Percentiles rank a stretch among this genome's conserved stretches.
Evolutionary conservation across 2,113 vertebrate species (phyloP).

Genomic region (Pseudonaja textilis): DNA sequence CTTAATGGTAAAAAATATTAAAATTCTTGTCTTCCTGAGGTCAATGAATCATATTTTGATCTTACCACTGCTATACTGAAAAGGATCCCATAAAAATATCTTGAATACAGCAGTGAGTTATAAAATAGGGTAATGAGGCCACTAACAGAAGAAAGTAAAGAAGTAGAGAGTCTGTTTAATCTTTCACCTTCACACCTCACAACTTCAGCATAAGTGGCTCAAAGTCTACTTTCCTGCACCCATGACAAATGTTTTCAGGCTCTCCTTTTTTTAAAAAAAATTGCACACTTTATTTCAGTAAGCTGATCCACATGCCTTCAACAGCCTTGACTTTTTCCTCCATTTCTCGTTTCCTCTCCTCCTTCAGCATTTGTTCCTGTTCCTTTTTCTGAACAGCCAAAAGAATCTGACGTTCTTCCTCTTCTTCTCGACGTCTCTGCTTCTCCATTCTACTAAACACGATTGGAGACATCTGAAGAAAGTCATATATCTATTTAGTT

Average conservation of each 20-base stretch:
- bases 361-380: slow-evolving; percentile 87
- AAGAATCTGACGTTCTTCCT: slow-evolving; percentile 86
- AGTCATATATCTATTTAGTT: not conserved
- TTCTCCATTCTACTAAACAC: slow-evolving; percentile 73
- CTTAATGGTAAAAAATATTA: not conserved
- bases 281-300: not conserved
- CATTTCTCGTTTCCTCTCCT: slow-evolving; percentile 87
- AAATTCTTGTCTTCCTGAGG: not conserved
- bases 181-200: not conserved
- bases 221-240: not conserved
- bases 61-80: not conserved
- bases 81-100: not conserved
- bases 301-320: slow-evolving; percentile 73
- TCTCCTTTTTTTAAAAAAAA: not conserved
- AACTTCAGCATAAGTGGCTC: not conserved
- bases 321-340: slow-evolving; percentile 91
- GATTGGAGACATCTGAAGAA: slow-evolving; percentile 70
- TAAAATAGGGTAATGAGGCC: not conserved
- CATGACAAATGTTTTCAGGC: not conserved
- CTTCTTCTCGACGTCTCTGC: slow-evolving; percentile 85
- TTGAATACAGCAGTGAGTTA: not conserved
- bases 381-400: slow-evolving; percentile 90
- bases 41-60: not conserved
- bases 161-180: not conserved
- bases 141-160: not conserved